Conservation (phyloP, 2,113 vertebrate genomes). For the Acanthochromis polyacanthus region DNA sequence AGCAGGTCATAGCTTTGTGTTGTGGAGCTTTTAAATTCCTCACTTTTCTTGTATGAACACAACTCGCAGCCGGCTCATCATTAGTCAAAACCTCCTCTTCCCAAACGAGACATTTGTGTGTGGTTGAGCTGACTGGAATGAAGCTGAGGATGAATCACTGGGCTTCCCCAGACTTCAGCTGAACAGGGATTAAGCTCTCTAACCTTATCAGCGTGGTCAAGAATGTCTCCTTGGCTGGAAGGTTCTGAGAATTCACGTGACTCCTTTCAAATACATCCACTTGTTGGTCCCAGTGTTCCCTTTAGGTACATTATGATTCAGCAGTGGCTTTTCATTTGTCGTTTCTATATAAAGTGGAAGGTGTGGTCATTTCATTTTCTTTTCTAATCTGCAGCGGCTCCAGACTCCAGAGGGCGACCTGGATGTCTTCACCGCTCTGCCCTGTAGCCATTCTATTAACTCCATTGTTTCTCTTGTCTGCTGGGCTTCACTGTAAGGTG, state of each 20-base stretch:
- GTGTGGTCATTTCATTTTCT: no score
- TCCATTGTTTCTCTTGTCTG: slow-evolving; percentile 15
- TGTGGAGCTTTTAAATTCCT: no score
- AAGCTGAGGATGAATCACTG: slow-evolving; percentile 13
- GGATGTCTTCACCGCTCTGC: neutral
- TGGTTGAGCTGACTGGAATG: neutral
- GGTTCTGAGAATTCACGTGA: no score
- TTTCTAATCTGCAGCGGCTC: no score
- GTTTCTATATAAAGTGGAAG: no score
- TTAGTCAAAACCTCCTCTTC: no score
- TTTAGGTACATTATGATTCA: no score
- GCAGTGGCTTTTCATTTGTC: no score
- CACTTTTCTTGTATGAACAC: no score
- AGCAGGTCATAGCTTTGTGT: no score
- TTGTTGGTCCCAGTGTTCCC: neutral
- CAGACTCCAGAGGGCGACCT: neutral
- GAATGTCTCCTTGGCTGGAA: neutral
- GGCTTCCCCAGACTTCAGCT: slow-evolving; percentile 13
- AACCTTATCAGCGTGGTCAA: neutral
- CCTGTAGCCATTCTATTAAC: neutral
- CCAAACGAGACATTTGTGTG: neutral
- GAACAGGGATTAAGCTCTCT: slow-evolving; percentile 15
- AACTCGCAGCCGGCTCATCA: no score
- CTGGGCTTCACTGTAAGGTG: neutral
- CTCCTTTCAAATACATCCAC: neutral